Evolutionary conservation across 2,888 invertebrate genomes (phyloP), one percentile per base, ranked within the genome.

Genomic region (Boloria selene): DNA sequence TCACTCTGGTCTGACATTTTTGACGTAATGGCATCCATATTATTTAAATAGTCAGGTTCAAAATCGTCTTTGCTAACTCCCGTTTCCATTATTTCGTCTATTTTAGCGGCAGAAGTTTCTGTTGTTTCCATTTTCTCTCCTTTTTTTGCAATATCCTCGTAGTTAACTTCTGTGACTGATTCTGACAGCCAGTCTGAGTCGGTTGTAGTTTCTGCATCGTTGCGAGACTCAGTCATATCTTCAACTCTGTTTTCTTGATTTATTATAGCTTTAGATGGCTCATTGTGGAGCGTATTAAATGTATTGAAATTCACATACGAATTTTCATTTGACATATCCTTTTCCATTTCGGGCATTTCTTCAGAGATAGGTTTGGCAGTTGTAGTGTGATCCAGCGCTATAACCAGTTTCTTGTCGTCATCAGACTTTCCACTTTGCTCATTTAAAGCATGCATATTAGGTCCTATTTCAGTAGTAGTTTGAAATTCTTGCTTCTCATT

Each of bases 181-280:
- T 85, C 86, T 26, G 85, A 79, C 50, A 90, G 73, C 91, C 91
- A 91, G 74, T 90, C 90, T 5, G 88, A 83, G 68, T 84, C 85
- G 18, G 81, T 79, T 56, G 70, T 73, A 14, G 71, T 64, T 67
- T 77, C 31, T 38, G 31, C 31, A 38, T 38, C 10, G 31, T 38
- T 38, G 7, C 10, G 7, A 38, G 31, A 10, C 31, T 2, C 78
- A 26, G 73, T 68, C 17, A 67, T 69, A 31, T 75, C 72, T 54
- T 72, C 75, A 18, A 70, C 59, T n/a, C 73, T 75, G 50, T 45
- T 70, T 60, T 67, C 64, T 65, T 75, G 68, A 6, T 77, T 77
- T 63, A 79, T 79, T 54, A 85, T 82, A n/a, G 86, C 83, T 75
- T 88, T 88, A 10, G 90, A 87, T 26, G 90, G 83, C 64, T 87